Percentiles rank a stretch among this genome's conserved stretches.
Conservation (phyloP, 2,113 vertebrate species). For the Saguinus midas region DNA sequence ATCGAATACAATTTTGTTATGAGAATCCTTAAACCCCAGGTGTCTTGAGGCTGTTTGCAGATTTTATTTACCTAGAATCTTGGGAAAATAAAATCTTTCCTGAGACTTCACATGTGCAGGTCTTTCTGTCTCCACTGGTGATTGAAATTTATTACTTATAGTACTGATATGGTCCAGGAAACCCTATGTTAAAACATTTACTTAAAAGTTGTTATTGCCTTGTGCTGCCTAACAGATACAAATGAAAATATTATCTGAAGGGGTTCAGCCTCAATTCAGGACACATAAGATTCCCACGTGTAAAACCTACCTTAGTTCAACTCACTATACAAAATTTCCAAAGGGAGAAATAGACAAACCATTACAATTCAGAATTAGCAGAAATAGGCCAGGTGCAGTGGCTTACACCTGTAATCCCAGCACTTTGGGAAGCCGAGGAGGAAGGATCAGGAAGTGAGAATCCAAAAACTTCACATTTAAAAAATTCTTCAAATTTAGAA, state of each 20-base stretch:
- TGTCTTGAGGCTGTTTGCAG: background rate
- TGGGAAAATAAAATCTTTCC: background rate
- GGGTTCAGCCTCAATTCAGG: background rate
- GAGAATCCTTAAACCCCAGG: background rate
- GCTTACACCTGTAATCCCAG: too few species aligned
- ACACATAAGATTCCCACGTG: background rate
- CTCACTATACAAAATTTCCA: background rate
- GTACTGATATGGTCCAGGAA: background rate
- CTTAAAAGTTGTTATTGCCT: slow-evolving; percentile 22
- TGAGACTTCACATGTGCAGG: background rate
- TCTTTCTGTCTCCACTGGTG: background rate
- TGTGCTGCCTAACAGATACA: background rate
- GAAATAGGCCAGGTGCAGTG: background rate
- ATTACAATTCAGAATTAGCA: background rate
- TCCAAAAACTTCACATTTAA: background rate
- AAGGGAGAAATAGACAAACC: slow-evolving; percentile 4
- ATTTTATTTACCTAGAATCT: slow-evolving; percentile 17
- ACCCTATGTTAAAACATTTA: background rate
- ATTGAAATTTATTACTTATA: slow-evolving; percentile 4
- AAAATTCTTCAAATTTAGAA: background rate
- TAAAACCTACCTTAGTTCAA: background rate
- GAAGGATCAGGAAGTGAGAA: too few species aligned
- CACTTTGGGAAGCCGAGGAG: too few species aligned
- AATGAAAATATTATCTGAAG: slow-evolving; percentile 45
- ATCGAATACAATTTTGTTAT: background rate